Conservation (phyloP, 2,113 vertebrate species). For the Arenaria interpres region DNA sequence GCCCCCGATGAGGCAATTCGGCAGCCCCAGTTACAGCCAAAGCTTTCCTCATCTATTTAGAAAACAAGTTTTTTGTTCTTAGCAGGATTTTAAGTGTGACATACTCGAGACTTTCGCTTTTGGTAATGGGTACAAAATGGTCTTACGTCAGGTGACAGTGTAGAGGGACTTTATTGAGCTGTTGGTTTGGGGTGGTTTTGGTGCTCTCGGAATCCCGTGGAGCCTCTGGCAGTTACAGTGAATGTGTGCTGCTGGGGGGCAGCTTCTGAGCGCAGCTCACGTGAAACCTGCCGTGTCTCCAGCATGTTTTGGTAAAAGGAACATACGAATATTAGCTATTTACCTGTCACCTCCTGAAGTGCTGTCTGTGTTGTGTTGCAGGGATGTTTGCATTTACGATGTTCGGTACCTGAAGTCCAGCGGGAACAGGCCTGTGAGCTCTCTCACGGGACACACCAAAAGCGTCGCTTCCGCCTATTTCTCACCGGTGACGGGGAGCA, state of each 20-base stretch:
- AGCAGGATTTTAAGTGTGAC: background rate
- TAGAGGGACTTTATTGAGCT: background rate
- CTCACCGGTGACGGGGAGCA: constrained; percentile 84
- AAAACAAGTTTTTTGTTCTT: background rate
- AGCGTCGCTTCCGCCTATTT: constrained; percentile 85
- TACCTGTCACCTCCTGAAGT: too few relatives aligned
- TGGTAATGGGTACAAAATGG: background rate
- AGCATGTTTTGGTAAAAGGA: accelerated
- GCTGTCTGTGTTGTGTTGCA: constrained; percentile 41
- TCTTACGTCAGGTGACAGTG: accelerated
- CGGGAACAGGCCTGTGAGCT: constrained; percentile 67
- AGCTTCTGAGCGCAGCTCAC: accelerated
- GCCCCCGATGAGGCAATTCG: background rate
- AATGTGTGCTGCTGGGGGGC: accelerated
- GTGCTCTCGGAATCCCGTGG: background rate
- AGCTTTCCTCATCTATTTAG: background rate
- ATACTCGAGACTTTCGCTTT: background rate
- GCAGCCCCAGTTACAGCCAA: accelerated
- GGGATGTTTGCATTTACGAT: constrained; percentile 83
- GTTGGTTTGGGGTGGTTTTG: background rate
- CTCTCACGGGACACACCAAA: constrained; percentile 74
- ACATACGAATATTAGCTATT: accelerated
- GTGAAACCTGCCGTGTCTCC: accelerated
- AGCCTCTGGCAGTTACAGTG: background rate
- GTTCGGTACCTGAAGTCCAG: constrained; percentile 73